Percentiles rank a stretch among this genome's conserved stretches.
These are phyloP conservation scores for Lysiphlebus fabarum DNA, from an alignment of 1,140 invertebrate genomes.

Conservation along the genomic window DNA sequence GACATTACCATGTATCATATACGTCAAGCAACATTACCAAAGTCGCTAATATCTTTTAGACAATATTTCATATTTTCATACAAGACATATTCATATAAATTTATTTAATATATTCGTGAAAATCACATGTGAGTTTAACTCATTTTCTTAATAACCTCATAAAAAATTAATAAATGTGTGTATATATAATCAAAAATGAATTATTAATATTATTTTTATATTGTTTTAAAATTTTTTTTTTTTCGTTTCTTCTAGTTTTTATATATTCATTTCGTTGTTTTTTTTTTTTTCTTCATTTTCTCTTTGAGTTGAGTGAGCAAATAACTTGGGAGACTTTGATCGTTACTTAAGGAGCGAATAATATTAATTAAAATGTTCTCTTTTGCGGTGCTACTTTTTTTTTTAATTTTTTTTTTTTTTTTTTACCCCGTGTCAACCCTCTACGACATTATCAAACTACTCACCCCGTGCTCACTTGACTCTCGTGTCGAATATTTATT, in stretches of 20 bases:
- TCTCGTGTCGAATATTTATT: constrained; percentile 51
- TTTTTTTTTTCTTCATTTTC: constrained; percentile 9
- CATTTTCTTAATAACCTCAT: neutral
- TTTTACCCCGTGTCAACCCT: constrained; percentile 25
- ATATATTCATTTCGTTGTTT: neutral
- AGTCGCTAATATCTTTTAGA: constrained; percentile 40
- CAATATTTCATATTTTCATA: constrained; percentile 17
- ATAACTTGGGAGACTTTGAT: constrained; percentile 39
- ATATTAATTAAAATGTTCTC: constrained; percentile 53
- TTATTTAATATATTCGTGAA: neutral
- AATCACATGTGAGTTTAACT: neutral
- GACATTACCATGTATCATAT: constrained; percentile 48
- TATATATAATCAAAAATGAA: no score
- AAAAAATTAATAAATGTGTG: no score
- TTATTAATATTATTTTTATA: no score
- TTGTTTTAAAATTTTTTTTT: neutral
- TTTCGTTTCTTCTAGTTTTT: constrained; percentile 5
- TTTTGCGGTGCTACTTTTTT: constrained; percentile 40
- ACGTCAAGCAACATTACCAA: constrained; percentile 46
- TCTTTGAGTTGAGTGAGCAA: neutral
- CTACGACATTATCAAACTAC: constrained; percentile 19
- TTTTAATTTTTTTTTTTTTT: constrained; percentile 24
- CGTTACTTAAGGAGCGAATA: constrained; percentile 50
- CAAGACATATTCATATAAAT: neutral
- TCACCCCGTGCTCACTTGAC: constrained; percentile 37